Base-by-base conservation (phyloP, 2,888 invertebrate species). In the Cosmorhoe ocellata region DNA sequence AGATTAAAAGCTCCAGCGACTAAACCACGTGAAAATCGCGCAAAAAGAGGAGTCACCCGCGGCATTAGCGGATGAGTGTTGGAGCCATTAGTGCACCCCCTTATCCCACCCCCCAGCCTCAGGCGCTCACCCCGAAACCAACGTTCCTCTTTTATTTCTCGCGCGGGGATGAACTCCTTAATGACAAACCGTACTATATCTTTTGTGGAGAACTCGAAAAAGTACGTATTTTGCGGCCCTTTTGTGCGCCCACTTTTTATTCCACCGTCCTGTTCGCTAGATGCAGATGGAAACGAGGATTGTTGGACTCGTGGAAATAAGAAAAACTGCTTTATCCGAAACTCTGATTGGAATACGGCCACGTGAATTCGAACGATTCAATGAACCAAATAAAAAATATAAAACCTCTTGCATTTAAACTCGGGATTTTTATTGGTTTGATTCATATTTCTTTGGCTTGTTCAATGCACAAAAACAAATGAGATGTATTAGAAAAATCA, bases 171-270 rank as follows among this genome's bases (percentile, higher is more conserved):
- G 89, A 90, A 90, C 89, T 90, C 89, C 89, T 90, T 90, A 89
- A 90, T 89, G 89, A 89, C 89, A 90, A 89, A 90, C 89, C 89
- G 87, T 89, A 89, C 89, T 90, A 89, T 90, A 89, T 90, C 89
- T 90, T 88, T 89, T 90, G 89, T 89, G 85, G 84, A 88, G 84
- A 85, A 84, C 85, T 84, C 84, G 85, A 84, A 84, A 85, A 85
- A 90, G 88, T 88, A 89, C 89, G 89, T 88, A 89, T 89, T 89
- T 82, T 88, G 89, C 85, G 87, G 88, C 85, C 81, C 85, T 89
- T 89, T 90, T 90, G 89, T 89, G 72, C 74, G 80, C 76, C 76
- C 79, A 79, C 84, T 89, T 88, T 87, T 87, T 87, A 84, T 85
- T 80, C 76, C 70, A 65, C 74, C 68, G 69, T 74, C 69, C 64